Base-by-base conservation (phyloP, 2,888 invertebrate species). In the Heliconius aoede region DNA sequence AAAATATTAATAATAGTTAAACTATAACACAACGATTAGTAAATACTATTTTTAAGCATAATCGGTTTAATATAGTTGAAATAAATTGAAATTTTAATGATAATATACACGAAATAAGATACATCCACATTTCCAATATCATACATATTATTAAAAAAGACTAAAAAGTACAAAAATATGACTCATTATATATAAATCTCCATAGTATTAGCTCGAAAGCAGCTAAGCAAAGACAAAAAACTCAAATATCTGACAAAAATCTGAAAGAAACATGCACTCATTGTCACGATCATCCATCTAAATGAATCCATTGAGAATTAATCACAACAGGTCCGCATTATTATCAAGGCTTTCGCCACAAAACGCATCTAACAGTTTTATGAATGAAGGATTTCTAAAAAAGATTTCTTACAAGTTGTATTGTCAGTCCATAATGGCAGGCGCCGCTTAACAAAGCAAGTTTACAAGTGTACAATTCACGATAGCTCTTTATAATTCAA, bases 401-500 rank as follows among this genome's bases (percentile, higher is more conserved):
- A 94, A 92, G 91, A 89, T 91, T 93, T 89, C 94, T 94, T 93
- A 90, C 93, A 93, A 93, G 91, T 92, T 90, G 89, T 88, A 94
- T 94, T 94, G 94, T 94, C 89, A 93, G 92, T 87, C 81, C 80
- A 93, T 93, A 94, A 93, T 92, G 90, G 89, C 92, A 91, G 88
- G 91, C 94, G 92, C 90, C 92, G 86, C 83, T 85, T 91, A 91
- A 94, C 94, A 94, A 94, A 90, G 90, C 89, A 84, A 86, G 86
- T 89, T 89, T 93, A 94, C 94, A 94, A 94, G 94, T 94, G 94
- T 93, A 93, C 91, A 89, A 92, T 94, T 93, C 93, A 93, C 88
- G 89, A 92, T 93, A 91, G 90, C 90, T 93, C 91, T 94, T 93
- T 94, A 94, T 92, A 84, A 90, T 88, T 83, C 89, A 86, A 84